A percentile compares a stretch with the other conserved stretches of the same genome.
phyloP scores from a whole-genome alignment of 1,140 invertebrate species.

The Drosophila bocki region DNA sequence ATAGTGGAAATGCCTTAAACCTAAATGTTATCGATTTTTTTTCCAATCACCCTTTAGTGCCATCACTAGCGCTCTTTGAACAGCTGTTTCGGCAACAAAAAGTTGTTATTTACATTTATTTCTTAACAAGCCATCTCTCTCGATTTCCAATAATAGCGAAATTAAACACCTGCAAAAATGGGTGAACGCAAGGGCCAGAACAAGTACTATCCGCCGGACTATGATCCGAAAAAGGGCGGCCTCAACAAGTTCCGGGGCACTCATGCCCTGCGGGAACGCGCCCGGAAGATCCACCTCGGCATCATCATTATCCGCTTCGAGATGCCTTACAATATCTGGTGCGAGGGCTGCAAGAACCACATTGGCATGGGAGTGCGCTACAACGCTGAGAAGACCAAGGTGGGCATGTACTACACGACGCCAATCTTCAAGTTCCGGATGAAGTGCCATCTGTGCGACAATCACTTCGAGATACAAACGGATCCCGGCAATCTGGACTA shows the following conservation, averaged over 20 bases:
- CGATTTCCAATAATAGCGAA: background rate
- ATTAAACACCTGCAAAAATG: slow-evolving; percentile 87
- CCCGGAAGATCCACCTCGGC: slow-evolving; percentile 96
- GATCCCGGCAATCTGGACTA: slow-evolving; percentile 99
- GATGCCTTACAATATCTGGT: slow-evolving; percentile 99
- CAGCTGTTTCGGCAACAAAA: slow-evolving; percentile 7
- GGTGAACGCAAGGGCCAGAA: slow-evolving; percentile 99
- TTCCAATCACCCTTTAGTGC: background rate
- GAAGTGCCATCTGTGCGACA: slow-evolving; percentile 99
- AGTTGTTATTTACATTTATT: slow-evolving; percentile 11
- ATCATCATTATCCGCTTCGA: slow-evolving; percentile 99
- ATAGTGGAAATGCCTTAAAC: background rate
- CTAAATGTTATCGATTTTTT: background rate
- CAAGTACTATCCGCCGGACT: slow-evolving; percentile 99
- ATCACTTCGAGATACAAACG: slow-evolving; percentile 99
- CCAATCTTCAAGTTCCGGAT: slow-evolving; percentile 99
- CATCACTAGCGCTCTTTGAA: background rate
- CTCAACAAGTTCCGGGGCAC: slow-evolving; percentile 97
- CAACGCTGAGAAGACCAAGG: slow-evolving; percentile 99
- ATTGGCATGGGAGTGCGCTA: slow-evolving; percentile 98
- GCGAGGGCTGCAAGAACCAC: slow-evolving; percentile 98
- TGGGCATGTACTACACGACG: slow-evolving; percentile 99
- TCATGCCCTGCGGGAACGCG: slow-evolving; percentile 97
- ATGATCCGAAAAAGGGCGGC: slow-evolving; percentile 94
- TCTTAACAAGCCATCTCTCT: background rate